Base-by-base conservation (phyloP, 1,140 invertebrate genomes). In the Pogonomyrmex barbatus region DNA sequence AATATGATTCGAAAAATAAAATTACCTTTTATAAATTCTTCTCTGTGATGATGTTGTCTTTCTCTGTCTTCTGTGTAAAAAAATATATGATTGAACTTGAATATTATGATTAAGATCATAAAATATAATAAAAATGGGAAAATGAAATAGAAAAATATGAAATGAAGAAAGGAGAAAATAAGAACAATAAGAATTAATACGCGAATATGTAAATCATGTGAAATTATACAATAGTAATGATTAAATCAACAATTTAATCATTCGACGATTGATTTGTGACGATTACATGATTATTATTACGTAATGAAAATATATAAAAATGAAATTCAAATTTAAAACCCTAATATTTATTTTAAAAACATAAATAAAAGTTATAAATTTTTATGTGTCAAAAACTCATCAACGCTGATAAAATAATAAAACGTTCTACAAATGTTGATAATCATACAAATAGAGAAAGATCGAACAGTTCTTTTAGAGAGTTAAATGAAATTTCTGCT, bases 311-410 rank as follows among this genome's bases (percentile, higher is more conserved):
- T 42, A 65, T 24, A 39, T 6, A 8, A 65, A 42, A 24, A 39
- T 10, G 12, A 62, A 36, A 4, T 42, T 65, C 9, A 45, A 67
- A 67, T 67, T 17, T 67, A 2, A 24, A 45, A 42, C 12, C 8
- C 17, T 36, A 33, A 62, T 62, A n/a, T 17, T 36, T 62, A 60
- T 60, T 60, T 60, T 17, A 70, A 14, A 50, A 52, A 71, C 52
- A 71, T 52, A 33, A 5, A 8, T 52, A 33, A 5, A 8, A 63
- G 14, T 52, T 71, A 12, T 17, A 17, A 70, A 17, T 33, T 71
- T 2, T 71, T 10, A 71, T 58, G 42, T 45, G 42, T 45, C 42
- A 6, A 45, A 8, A 8, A 45, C 42, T 45, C 8, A 45, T 45
- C 42, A 6, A 6, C 42, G 8, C 42, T 4, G 42, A 45, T 6